Percentiles rank a stretch among this genome's conserved stretches.
These are phyloP conservation scores for Daphoenositta chrysoptera DNA, from an alignment of 2,113 vertebrate species.

Conservation along the genomic window DNA sequence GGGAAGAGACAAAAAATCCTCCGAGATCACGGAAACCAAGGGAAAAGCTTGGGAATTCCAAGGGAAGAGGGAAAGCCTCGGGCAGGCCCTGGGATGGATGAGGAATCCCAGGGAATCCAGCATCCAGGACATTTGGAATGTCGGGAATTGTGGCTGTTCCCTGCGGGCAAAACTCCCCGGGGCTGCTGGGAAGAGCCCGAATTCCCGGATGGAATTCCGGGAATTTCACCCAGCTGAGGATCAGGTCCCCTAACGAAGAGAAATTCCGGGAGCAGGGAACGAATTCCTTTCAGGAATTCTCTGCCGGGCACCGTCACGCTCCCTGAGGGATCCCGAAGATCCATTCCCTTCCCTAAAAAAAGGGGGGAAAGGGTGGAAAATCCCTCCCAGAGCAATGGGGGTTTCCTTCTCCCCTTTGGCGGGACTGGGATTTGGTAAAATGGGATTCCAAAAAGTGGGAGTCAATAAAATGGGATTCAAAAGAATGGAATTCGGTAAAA, in stretches of 20 bases:
- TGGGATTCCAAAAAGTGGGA: too few species aligned
- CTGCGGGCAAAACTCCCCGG: background rate
- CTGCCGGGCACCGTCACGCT: background rate
- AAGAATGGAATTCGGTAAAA: too few species aligned
- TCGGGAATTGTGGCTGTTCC: background rate
- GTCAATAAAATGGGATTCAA: too few species aligned
- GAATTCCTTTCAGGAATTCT: background rate
- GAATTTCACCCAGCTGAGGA: slow-evolving; percentile 28
- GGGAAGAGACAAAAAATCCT: background rate
- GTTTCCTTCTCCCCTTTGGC: background rate
- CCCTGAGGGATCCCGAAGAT: background rate
- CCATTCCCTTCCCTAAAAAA: background rate
- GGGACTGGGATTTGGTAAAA: background rate
- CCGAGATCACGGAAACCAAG: background rate
- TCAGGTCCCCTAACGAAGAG: slow-evolving; percentile 7
- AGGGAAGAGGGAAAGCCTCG: background rate
- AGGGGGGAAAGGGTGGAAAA: fast-evolving
- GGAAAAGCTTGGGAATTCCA: background rate
- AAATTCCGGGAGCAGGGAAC: background rate
- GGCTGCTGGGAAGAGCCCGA: slow-evolving; percentile 19
- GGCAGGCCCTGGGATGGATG: background rate
- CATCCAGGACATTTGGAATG: background rate
- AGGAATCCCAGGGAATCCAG: background rate
- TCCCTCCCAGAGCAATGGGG: background rate
- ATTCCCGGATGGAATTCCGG: background rate